Base-by-base conservation (phyloP, 2,888 invertebrate genomes). In the Linhomoeus sp. region DNA sequence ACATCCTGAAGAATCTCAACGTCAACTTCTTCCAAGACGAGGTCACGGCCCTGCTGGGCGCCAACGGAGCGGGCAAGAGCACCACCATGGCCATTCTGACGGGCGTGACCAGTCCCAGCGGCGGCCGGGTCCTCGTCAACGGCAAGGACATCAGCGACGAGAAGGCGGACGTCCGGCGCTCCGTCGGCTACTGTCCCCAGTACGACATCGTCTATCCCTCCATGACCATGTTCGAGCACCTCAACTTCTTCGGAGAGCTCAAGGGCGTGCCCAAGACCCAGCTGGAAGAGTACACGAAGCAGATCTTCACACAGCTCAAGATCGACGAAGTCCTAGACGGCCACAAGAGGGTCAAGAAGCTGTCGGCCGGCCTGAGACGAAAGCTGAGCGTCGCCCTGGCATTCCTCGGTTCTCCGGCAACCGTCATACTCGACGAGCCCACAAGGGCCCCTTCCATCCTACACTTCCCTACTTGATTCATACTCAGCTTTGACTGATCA, bases 291-390 rank as follows among this genome's bases (percentile, higher is more conserved):
- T n/a, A n/a, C n/a, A n/a, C n/a, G n/a, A n/a, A n/a, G n/a, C n/a
- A n/a, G n/a, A n/a, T n/a, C n/a, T n/a, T n/a, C n/a, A n/a, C n/a
- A n/a, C n/a, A n/a, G n/a, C n/a, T n/a, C n/a, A n/a, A n/a, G n/a
- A n/a, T n/a, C n/a, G n/a, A n/a, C n/a, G n/a, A n/a, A n/a, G n/a
- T n/a, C n/a, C n/a, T n/a, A n/a, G n/a, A n/a, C n/a, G n/a, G n/a
- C n/a, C n/a, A n/a, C n/a, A n/a, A n/a, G n/a, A n/a, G n/a, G n/a
- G n/a, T n/a, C n/a, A n/a, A n/a, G n/a, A 75, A 81, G 0, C 70
- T 85, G 3, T 83, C 83, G 51, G 85, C 84, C 1, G 84, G 84
- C 0, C 83, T 84, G 66, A 84, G 83, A 64, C 70, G 85, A 51
- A 84, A 84, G 61, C 71, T 85, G 1, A 65, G 61, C 43, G 78